Percentiles rank a stretch among this genome's conserved stretches.
Evolutionary conservation across 1,140 invertebrate genomes (phyloP).

Genomic region (Cataglyphis hispanica): DNA sequence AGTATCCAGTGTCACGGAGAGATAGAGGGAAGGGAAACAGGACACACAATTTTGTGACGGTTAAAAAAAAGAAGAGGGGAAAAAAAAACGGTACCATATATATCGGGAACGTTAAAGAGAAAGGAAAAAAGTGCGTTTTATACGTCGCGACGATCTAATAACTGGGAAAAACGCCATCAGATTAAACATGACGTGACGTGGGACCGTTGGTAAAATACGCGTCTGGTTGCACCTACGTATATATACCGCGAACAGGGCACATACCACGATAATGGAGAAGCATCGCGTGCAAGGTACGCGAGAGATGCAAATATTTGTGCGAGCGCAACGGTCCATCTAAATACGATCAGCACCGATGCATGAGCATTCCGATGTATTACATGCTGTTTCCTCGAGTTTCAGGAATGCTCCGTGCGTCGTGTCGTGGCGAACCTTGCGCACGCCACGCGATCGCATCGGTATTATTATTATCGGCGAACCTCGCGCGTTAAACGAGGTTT

Average conservation of each 20-base stretch:
- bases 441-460: neutral
- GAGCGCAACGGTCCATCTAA: slow-evolving; percentile 49
- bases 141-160: slow-evolving; percentile 54
- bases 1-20: neutral
- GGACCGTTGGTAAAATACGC: slow-evolving; percentile 44
- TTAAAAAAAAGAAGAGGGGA: neutral
- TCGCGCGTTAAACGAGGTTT: slow-evolving; percentile 6
- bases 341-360: slow-evolving; percentile 56
- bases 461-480: slow-evolving; percentile 14
- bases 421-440: neutral
- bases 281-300: slow-evolving; percentile 51
- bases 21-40: neutral
- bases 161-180: slow-evolving; percentile 59
- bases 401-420: neutral
- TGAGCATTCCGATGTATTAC: slow-evolving; percentile 48
- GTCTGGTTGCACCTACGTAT: neutral
- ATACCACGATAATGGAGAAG: slow-evolving; percentile 54
- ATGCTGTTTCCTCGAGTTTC: slow-evolving; percentile 20
- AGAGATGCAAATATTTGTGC: slow-evolving; percentile 55
- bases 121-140: slow-evolving; percentile 47
- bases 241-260: neutral
- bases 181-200: slow-evolving; percentile 56
- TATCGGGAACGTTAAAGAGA: neutral
- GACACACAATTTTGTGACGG: slow-evolving; percentile 7
- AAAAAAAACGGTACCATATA: neutral